phyloP scores from a whole-genome alignment of 2,888 invertebrate species.

The Drosophila prostipennis region DNA sequence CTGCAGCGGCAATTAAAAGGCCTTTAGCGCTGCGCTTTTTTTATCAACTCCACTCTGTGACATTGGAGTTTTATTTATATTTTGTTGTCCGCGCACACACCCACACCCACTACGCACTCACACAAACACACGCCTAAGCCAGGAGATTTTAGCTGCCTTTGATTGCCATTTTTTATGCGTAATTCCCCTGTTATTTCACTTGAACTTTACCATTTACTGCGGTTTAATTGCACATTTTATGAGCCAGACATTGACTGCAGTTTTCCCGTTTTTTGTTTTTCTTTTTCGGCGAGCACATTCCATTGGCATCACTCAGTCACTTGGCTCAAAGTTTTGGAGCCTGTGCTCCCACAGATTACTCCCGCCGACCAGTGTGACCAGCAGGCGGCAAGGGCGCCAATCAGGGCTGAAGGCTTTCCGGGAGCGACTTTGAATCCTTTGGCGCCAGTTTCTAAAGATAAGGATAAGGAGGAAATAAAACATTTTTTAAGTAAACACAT shows the following conservation, averaged over 20 bases:
- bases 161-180: slow-evolving; percentile 10
- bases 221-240: slow-evolving; percentile 30
- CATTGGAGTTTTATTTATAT: slow-evolving; percentile 75
- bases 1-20: slow-evolving; percentile 74
- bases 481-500: too few species aligned
- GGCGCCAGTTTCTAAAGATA: slow-evolving; percentile 16
- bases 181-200: slow-evolving; percentile 24
- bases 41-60: slow-evolving; percentile 75
- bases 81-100: slow-evolving; percentile 69
- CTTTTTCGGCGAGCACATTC: slow-evolving; percentile 63
- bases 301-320: slow-evolving; percentile 58
- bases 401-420: slow-evolving; percentile 30
- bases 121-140: slow-evolving; percentile 26
- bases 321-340: slow-evolving; percentile 38
- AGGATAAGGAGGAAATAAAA: too few species aligned
- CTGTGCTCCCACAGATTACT: slow-evolving; percentile 62
- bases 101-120: slow-evolving; percentile 45
- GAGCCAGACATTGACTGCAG: slow-evolving; percentile 19
- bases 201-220: slow-evolving; percentile 27
- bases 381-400: slow-evolving; percentile 3
- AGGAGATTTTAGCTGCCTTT: slow-evolving; percentile 14
- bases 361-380: slow-evolving; percentile 53
- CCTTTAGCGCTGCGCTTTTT: slow-evolving; percentile 73
- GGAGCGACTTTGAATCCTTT: slow-evolving; percentile 21
- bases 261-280: slow-evolving; percentile 34